phyloP scores from a whole-genome alignment of 2,113 vertebrate species.

The Osmerus mordax region DNA sequence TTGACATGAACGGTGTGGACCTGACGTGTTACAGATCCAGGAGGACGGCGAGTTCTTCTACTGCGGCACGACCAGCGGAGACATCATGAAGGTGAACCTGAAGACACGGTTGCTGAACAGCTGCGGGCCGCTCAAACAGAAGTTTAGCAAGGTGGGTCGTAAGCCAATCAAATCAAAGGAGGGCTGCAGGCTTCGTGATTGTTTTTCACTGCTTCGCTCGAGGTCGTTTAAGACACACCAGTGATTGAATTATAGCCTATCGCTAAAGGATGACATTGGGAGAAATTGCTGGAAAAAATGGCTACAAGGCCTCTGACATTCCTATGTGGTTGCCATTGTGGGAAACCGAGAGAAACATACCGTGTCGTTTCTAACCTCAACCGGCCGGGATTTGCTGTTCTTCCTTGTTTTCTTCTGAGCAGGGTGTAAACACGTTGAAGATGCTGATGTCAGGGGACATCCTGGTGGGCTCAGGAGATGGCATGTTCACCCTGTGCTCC shows the following conservation, averaged over 20 bases:
- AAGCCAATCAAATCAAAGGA: no score
- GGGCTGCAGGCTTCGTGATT: no score
- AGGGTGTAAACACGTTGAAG: constrained; percentile 80
- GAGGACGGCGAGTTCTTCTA: constrained; percentile 78
- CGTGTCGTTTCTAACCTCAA: no score
- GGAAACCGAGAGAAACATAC: no score
- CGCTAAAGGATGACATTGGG: no score
- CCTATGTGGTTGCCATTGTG: no score
- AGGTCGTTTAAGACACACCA: no score
- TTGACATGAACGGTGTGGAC: neutral
- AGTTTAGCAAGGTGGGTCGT: constrained; percentile 74
- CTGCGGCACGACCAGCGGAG: constrained; percentile 84
- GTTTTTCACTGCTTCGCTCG: no score
- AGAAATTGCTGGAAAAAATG: no score
- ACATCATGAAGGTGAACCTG: constrained; percentile 79
- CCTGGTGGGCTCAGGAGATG: constrained; percentile 82
- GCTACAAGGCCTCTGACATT: no score
- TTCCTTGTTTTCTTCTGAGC: constrained; percentile 28
- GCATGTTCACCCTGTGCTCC: constrained; percentile 78
- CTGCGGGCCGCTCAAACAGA: constrained; percentile 74
- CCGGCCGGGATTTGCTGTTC: neutral
- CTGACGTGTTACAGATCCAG: constrained; percentile 64
- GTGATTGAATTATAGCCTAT: no score
- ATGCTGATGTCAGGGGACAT: constrained; percentile 76
- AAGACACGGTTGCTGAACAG: constrained; percentile 66